Evolutionary conservation across 1,140 invertebrate genomes (phyloP), one percentile per base, ranked within the genome.

Genomic region (Trichonephila clavipes): DNA sequence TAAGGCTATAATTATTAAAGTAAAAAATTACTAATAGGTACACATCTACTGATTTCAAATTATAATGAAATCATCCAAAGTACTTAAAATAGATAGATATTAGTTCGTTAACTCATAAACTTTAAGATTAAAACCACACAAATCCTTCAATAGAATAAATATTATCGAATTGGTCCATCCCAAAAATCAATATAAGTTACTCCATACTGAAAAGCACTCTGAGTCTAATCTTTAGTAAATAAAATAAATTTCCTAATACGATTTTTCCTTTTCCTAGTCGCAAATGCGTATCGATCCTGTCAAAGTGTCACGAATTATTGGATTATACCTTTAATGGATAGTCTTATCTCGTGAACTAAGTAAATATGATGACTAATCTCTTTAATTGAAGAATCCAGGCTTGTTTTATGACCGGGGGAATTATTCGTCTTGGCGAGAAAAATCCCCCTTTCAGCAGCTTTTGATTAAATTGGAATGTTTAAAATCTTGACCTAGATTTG

Each of bases 291-390:
- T 88, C 64, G 87, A 88, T 62, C 64, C 14, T 7, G 64, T 8
- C 6, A n/a, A 69, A 88, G 69, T 58, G 87, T 88, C 87, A 69
- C 4, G 64, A 51, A 69, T 69, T 88, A 83, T 83, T 83, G 81
- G 81, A 83, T 83, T 83, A 83, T 69, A 44, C 4, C 19, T 6
- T 69, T 88, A 88, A 88, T 88, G 87, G 87, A 88, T 88, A 2
- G 34, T 66, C 64, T 28, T 69, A 62, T 34, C 40, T 10, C 51
- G 51, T 51, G 51, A 10, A 10, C 51, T 69, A 44, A 69, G 64
- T 51, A 88, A 88, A 88, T 69, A 72, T n/a, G 87, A 62, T 16
- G n/a, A 40, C 34, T 44, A 88, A 88, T 88, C 34, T 51, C 18
- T 44, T 88, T 88, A 69, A 88, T 88, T 88, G 69, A 18, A 51